A percentile compares a stretch with the other conserved stretches of the same genome.
Evolutionary conservation across 2,888 invertebrate species (phyloP).

Genomic region (Tridacna crocea): DNA sequence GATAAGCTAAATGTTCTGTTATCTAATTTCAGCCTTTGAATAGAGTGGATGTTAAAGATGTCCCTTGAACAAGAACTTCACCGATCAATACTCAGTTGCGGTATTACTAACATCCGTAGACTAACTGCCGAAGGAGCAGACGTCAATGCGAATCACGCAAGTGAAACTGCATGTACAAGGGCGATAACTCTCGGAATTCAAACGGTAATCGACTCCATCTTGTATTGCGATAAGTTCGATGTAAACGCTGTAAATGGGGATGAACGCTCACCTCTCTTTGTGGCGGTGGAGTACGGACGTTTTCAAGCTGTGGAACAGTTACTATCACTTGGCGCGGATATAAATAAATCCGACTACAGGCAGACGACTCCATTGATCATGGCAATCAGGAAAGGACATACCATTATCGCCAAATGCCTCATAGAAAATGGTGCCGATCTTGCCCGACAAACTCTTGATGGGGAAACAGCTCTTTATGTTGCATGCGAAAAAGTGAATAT

Average conservation of each 20-base stretch:
- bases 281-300: conserved; percentile 8
- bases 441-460: conserved; percentile 37
- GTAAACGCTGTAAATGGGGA: conserved; percentile 8
- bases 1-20: too few species aligned
- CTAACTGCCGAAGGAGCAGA: neutral
- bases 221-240: neutral
- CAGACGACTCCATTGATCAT: conserved; percentile 61
- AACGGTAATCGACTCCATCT: conserved; percentile 3
- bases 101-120: neutral
- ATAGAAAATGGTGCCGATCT: conserved; percentile 61
- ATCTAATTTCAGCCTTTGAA: too few species aligned
- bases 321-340: conserved; percentile 37
- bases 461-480: conserved; percentile 60
- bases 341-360: conserved; percentile 50
- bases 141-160: conserved; percentile 4
- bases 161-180: conserved; percentile 8
- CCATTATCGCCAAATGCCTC: conserved; percentile 47
- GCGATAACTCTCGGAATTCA: neutral
- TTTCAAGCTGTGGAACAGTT: conserved; percentile 4
- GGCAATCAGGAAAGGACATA: conserved; percentile 33
- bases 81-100: neutral
- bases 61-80: neutral
- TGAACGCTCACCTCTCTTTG: conserved; percentile 1
- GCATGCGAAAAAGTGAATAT: conserved; percentile 56
- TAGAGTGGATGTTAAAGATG: neutral